Base-by-base conservation (phyloP, 2,113 vertebrate genomes). In the Melanostigma gelatinosum region DNA sequence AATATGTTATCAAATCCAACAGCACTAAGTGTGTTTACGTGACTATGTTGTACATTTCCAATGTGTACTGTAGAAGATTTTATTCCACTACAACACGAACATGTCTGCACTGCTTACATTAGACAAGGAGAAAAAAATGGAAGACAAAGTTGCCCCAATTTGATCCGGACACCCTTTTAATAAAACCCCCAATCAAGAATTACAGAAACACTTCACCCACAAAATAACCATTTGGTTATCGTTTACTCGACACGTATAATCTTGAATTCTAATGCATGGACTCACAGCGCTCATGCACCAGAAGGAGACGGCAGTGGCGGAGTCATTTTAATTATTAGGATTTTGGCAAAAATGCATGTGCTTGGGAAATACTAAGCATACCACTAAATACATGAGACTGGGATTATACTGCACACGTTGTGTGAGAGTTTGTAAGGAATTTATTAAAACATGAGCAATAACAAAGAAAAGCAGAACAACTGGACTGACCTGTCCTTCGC, bases 401-500 rank as follows among this genome's bases (percentile, higher is more conserved):
- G 52, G 22, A n/a, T n/a, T 55, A 55, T 24, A n/a, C 52, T 4
- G 52, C n/a, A 55, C 52, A 55, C 10, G n/a, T n/a, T 24, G 52
- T 55, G n/a, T 24, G 9, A 55, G n/a, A 55, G 22, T 24, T 55
- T 24, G 54, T n/a, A 24, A 55, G 10, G 8, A n/a, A 24, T n/a
- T 34, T 36, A 65, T 18, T 6, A 15, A 46, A 64, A 60, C 20
- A 38, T 48, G 12, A 22, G 65, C 6, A 64, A 44, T 27, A 42
- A 32, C 50, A 62, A 38, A 8, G 11, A 1, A 32, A 63, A 55
- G 22, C 34, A 65, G 6, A 44, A 34, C 38, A 3, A 10, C 34
- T 1, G 5, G 11, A 78, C 88, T 71, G 24, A 99, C 98, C 97
- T 99, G 98, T 62, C 98, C 98, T 84, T 99, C 97, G 3, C 96